Percentiles rank a stretch among this genome's conserved stretches.
Evolutionary conservation across 1,140 invertebrate species (phyloP).

Genomic region (Eupeodes corollae): DNA sequence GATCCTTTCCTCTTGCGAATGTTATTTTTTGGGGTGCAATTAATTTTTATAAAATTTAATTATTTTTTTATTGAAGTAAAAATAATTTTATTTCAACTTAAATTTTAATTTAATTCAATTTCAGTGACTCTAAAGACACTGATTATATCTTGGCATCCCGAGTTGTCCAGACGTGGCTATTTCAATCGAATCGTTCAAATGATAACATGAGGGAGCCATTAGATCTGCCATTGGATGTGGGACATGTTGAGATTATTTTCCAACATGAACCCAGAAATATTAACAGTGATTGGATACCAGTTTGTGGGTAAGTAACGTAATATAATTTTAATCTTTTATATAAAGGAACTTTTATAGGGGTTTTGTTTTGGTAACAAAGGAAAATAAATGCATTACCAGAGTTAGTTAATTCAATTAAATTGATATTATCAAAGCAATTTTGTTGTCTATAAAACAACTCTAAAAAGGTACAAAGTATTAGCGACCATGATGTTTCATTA

Average conservation of each 20-base stretch:
- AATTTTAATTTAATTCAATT: constrained; percentile 5
- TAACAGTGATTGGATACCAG: constrained; percentile 31
- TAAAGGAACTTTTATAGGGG: background rate
- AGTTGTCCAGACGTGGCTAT: constrained; percentile 43
- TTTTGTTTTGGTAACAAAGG: background rate
- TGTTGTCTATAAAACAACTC: too few species aligned
- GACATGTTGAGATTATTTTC: constrained; percentile 36
- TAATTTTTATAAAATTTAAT: constrained; percentile 7
- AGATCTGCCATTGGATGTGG: constrained; percentile 30
- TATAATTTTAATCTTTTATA: background rate
- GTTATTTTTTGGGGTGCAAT: too few species aligned
- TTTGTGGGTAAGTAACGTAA: constrained; percentile 23
- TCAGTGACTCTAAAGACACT: constrained; percentile 50
- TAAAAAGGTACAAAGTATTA: too few species aligned
- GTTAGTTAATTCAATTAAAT: too few species aligned
- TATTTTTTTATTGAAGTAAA: constrained; percentile 10
- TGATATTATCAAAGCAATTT: too few species aligned
- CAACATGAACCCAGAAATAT: constrained; percentile 35
- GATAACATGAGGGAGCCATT: constrained; percentile 29
- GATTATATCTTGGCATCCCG: constrained; percentile 54
- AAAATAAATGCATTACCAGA: background rate
- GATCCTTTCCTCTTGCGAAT: too few species aligned
- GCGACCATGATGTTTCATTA: too few species aligned
- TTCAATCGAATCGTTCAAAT: constrained; percentile 32
- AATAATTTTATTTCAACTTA: background rate